phyloP scores from a whole-genome alignment of 2,113 vertebrate species.

The Anolis carolinensis region DNA sequence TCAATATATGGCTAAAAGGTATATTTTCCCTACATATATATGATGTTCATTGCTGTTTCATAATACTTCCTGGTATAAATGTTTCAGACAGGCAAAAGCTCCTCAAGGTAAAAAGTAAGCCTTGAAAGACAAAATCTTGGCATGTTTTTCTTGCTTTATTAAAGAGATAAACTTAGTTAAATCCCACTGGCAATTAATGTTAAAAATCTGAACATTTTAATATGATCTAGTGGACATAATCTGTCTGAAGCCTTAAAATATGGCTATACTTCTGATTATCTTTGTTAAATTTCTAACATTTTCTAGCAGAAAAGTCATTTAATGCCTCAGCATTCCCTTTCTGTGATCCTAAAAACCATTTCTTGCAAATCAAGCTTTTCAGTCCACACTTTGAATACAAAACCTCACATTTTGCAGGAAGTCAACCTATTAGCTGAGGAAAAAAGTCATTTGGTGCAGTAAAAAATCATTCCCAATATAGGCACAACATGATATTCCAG shows the following conservation, averaged over 20 bases:
- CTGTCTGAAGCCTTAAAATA: neutral
- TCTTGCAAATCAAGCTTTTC: neutral
- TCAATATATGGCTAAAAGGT: neutral
- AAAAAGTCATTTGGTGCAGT: neutral
- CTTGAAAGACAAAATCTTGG: neutral
- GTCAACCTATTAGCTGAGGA: neutral
- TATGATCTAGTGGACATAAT: neutral
- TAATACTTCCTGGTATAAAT: neutral
- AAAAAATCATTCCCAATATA: neutral
- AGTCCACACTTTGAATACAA: neutral
- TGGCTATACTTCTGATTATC: neutral
- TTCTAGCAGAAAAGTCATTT: neutral
- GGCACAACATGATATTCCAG: slow-evolving; percentile 1
- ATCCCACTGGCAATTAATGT: neutral
- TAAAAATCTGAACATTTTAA: neutral
- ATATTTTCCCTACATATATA: neutral
- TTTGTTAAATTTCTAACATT: neutral
- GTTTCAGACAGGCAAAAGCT: neutral
- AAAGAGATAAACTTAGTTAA: slow-evolving; percentile 8
- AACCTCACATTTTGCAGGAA: neutral
- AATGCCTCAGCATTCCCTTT: neutral
- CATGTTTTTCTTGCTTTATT: slow-evolving; percentile 4
- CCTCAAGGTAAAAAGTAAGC: neutral
- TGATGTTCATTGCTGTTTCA: neutral
- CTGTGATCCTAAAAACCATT: neutral